Base-by-base conservation (phyloP, 2,888 invertebrate genomes). In the Brachypalpus laphriformis region DNA sequence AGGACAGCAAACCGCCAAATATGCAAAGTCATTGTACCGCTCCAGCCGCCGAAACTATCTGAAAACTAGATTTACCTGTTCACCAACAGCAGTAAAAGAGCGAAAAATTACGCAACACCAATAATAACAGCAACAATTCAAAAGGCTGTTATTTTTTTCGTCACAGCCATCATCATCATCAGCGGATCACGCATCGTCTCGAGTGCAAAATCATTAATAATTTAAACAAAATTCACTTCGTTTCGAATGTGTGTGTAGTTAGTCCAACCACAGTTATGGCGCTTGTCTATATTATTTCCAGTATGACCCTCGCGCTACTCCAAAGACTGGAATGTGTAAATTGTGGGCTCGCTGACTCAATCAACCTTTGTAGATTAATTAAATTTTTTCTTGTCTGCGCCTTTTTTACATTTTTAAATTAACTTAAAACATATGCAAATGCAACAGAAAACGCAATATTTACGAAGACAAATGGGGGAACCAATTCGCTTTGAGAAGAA, bases 351-450 rank as follows among this genome's bases (percentile, higher is more conserved):
- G 9, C 7, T 57, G 45, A 56, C 40, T 59, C 57, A 61, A 75
- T 63, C 75, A 31, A 82, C 70, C 57, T 76, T 49, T 65, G 42
- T 75, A 34, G 65, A 70, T 65, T 75, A 71, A 76, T 82, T 76
- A 40, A 82, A 71, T 22, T 42, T 34, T 56, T 22, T 22, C 31
- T 31, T 11, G 40, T 14, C 40, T 40, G 14, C 25, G 47, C 1
- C 16, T 72, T 14, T 40, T 42, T 61, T 22, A 11, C 16, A 5
- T 40, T 14, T 66, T 14, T 18, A 56, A 63, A 54, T 54, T 51
- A 18, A 18, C 16, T 51, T 37, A 14, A n/a, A 28, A 31, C 54
- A 14, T 20, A 75, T 75, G 45, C 54, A 68, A 74, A 81, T 81
- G 59, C 57, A 54, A 54, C 25, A 40, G 20, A 66, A 56, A 45